phyloP scores from a whole-genome alignment of 2,797 vertebrate species.

The Platalea minor region DNA sequence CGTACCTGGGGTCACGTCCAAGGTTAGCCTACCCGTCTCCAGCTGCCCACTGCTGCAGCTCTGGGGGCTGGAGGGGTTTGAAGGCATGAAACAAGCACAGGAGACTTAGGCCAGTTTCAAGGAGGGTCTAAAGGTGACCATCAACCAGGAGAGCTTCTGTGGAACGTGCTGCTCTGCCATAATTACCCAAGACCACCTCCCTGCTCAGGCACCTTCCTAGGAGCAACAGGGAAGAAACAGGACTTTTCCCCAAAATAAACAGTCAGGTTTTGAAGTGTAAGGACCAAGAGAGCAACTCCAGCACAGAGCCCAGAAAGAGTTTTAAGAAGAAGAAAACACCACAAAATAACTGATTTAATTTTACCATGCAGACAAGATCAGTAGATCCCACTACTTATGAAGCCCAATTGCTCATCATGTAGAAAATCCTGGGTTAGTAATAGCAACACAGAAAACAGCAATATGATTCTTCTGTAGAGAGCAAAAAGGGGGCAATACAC shows the following conservation, averaged over 20 bases:
- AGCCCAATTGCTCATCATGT: neutral
- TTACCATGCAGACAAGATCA: neutral
- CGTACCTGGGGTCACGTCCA: accelerated
- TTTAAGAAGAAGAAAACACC: neutral
- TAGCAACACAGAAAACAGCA: neutral
- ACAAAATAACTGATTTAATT: neutral
- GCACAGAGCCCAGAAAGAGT: neutral
- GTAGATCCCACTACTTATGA: neutral
- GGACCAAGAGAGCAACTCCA: neutral
- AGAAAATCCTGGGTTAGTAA: neutral
- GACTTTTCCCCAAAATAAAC: neutral
- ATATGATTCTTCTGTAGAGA: neutral
- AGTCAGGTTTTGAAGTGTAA: neutral
- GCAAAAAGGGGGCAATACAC: neutral
- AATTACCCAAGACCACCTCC: neutral
- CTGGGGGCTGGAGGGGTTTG: neutral
- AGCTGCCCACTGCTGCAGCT: neutral
- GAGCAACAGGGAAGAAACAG: neutral
- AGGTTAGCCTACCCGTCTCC: neutral
- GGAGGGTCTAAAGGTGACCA: neutral
- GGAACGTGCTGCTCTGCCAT: neutral
- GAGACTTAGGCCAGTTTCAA: neutral
- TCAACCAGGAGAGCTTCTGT: neutral
- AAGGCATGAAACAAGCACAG: neutral
- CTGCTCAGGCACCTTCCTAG: neutral